phyloP scores from a whole-genome alignment of 2,888 invertebrate genomes.

The Megastigmus dorsalis region DNA sequence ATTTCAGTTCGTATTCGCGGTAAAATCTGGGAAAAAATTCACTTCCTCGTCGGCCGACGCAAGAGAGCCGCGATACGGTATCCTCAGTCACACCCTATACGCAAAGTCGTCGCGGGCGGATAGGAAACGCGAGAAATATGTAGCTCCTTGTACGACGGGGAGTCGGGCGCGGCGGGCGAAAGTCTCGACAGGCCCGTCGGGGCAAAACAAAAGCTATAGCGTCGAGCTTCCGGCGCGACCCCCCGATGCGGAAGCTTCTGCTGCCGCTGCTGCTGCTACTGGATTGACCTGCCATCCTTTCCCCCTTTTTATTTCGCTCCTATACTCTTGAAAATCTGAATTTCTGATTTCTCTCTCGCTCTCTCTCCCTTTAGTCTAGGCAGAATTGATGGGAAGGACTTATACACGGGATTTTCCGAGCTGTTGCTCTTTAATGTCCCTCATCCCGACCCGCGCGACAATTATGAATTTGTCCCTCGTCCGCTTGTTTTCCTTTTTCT shows the following conservation, averaged over 20 bases:
- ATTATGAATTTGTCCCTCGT: slow-evolving; percentile 2
- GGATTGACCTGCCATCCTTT: neutral
- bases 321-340: neutral
- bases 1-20: too few relatives aligned
- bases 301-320: neutral
- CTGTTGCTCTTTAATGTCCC: slow-evolving; percentile 37
- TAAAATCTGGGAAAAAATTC: too few relatives aligned
- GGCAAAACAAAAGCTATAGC: too few relatives aligned
- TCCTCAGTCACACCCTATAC: too few relatives aligned
- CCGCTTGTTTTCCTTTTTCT: too few relatives aligned
- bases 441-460: neutral
- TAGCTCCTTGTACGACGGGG: neutral
- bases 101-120: slow-evolving; percentile 1
- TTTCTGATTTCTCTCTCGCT: slow-evolving; percentile 36
- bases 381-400: slow-evolving; percentile 31
- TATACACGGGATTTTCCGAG: slow-evolving; percentile 34
- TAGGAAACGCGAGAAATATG: slow-evolving; percentile 3
- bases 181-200: too few relatives aligned
- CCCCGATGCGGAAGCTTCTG: too few relatives aligned
- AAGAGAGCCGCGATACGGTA: too few relatives aligned
- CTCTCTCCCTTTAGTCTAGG: neutral
- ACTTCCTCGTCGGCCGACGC: too few relatives aligned
- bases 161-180: too few relatives aligned
- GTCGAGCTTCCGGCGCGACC: too few relatives aligned
- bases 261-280: too few relatives aligned